Base-by-base conservation (phyloP, 2,888 invertebrate genomes). In the Meliscaeva auricollis region DNA sequence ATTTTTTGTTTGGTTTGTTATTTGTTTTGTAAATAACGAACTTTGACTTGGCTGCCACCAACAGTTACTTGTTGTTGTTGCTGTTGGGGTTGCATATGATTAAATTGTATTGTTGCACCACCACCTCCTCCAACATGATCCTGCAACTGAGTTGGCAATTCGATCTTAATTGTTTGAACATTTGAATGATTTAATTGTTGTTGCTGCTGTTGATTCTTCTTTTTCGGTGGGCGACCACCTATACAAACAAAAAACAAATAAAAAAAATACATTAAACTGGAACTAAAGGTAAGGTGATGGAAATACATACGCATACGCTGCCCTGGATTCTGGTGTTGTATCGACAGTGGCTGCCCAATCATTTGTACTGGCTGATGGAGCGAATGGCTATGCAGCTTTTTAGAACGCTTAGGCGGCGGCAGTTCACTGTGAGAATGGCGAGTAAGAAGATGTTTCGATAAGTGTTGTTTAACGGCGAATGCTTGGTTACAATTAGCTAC, bases 401-500 rank as follows among this genome's bases (percentile, higher is more conserved):
- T 92, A 72, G 92, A 91, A 64, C 92, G 91, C 87, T 92, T 92
- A 69, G 91, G 92, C 76, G 92, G 91, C 88, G 92, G 92, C 88
- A 92, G 88, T 88, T 92, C 92, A 87, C 90, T 91, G 87, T 92
- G 92, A 76, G 92, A 90, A 89, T 92, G 92, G 88, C 90, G 91
- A 87, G 91, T 91, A 88, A 92, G 89, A 89, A 92, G 90, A 88
- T 92, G 92, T 89, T 92, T 92, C 66, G 91, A 91, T 85, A 92
- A 90, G 89, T 92, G 92, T 89, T 92, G 92, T 84, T 92, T 92
- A 74, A 92, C 91, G 26, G 92, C 91, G 88, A 92, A 92, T 41
- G 92, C 91, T 89, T 92, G 91, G 85, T 90, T 90, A 87, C 92
- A 92, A 88, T 91, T 91, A 84, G 90, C 89, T 88, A 92, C 91